phyloP scores from a whole-genome alignment of 2,113 vertebrate species.

The Cervus canadensis region DNA sequence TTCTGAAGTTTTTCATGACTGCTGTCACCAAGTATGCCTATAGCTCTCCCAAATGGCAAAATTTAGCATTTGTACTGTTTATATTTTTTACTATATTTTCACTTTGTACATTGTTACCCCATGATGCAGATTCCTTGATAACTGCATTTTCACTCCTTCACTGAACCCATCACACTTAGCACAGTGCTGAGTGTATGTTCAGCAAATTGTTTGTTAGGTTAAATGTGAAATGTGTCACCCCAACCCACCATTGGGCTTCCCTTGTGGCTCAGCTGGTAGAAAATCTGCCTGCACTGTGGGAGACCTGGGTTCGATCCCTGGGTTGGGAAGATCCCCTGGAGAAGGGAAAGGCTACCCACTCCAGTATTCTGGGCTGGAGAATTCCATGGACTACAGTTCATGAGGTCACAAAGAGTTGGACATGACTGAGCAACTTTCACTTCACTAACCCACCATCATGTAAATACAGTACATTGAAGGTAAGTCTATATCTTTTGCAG shows the following conservation, averaged over 20 bases:
- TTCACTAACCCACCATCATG: background rate
- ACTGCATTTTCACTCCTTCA: background rate
- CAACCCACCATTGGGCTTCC: background rate
- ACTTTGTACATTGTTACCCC: background rate
- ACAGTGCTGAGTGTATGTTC: background rate
- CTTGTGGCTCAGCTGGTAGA: background rate
- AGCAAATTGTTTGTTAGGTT: background rate
- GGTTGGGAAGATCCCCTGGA: background rate
- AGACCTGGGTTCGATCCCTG: background rate
- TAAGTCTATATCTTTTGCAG: background rate
- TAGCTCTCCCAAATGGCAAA: background rate
- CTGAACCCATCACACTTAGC: background rate
- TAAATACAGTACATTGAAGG: background rate
- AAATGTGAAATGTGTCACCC: background rate
- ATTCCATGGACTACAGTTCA: background rate
- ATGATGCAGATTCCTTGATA: background rate
- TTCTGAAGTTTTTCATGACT: background rate
- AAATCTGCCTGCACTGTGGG: background rate
- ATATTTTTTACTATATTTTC: slow-evolving; percentile 12
- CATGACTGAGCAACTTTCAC: background rate
- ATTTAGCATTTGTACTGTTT: slow-evolving; percentile 15
- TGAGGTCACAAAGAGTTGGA: background rate
- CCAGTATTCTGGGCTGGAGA: background rate
- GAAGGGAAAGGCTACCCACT: background rate
- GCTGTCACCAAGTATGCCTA: background rate